Base-by-base conservation (phyloP, 2,797 vertebrate species). In the Rhinella marina region DNA sequence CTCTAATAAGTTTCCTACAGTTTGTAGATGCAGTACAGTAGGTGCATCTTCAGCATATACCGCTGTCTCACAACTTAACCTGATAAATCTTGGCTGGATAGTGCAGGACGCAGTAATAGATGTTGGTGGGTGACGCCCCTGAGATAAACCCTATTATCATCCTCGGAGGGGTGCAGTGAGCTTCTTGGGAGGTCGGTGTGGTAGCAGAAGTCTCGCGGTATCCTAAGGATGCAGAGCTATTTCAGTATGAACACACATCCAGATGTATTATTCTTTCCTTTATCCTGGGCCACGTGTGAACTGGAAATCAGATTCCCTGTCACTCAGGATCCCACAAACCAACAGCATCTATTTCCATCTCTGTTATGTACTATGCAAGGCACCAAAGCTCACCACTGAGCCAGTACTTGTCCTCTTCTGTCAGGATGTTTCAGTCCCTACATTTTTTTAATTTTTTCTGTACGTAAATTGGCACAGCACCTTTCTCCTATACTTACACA, bases 231-330 rank as follows among this genome's bases (percentile, higher is more conserved):
- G 62, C n/a, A 11, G 62, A n/a, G n/a, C n/a, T 64, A 64, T 64
- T 64, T 25, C n/a, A 25, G 62, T 25, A 57, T 57, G 56, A 57
- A n/a, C 62, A 64, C 62, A 64, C 62, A 64, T 25, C n/a, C 62
- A 25, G 62, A 64, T 64, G 62, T 64, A 64, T 64, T 64, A 64
- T 64, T 64, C n/a, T 64, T 64, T 64, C 61, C 61, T 23, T 62
- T 10, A n/a, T 62, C 61, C 61, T n/a, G 61, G 61, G 61, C 61
- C 8, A n/a, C 13, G n/a, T 25, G 13, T 25, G n/a, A 64, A 64
- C 62, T 25, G 14, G 62, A 64, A 12, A 64, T 64, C n/a, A 64
- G 61, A 62, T 62, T 23, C 12, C 6, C 12, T 23, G n/a, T 64
- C 62, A 25, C n/a, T 64, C 62, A 25, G 62, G 23, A 64, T 57